Evolutionary conservation across 1,140 invertebrate species (phyloP), one percentile per base, ranked within the genome.

Genomic region (Heliothis subflexa): DNA sequence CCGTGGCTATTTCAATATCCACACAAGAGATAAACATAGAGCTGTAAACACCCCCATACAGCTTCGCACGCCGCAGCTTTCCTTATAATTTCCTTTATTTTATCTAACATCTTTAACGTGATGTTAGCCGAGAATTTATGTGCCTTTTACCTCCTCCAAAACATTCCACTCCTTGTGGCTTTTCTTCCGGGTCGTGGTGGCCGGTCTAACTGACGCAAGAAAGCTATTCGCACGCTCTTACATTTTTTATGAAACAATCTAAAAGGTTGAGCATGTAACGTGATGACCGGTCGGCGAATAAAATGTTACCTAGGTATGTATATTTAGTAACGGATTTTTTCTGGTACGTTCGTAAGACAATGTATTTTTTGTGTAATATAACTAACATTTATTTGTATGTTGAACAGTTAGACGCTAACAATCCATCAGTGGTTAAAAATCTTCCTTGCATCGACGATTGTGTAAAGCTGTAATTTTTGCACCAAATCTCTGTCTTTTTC

Each of bases 231-330:
- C 71, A 73, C 71, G 55, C 40, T 25, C 49, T 73, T 73, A 73
- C 71, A 73, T 73, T 73, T 73, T 73, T 73, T 73, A 59, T 73
- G 55, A 73, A 61, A 59, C 71, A 73, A 73, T 73, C 55, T 49
- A 47, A 49, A 73, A 73, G 71, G 71, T 47, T 73, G 70, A 21
- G 71, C 25, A 55, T 25, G 33, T 59, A 61, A 49, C 55, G 64
- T 68, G 54, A 73, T 73, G 45, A 73, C 71, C 45, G 16, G 55
- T 13, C 49, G 40, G 14, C 21, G 28, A 61, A 59, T 55, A 52
- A 59, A 49, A 73, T 49, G 55, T 47, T 73, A 50, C 64, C 18
- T 47, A 18, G 59, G n/a, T 72, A 18, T 16, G 40, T 5, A 40
- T 16, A 18, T n/a, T 61, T 68, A n/a, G n/a, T 68, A 28, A 50